Evolutionary conservation across 2,888 invertebrate species (phyloP), one percentile per base, ranked within the genome.

Genomic region (Sesamia inferens): DNA sequence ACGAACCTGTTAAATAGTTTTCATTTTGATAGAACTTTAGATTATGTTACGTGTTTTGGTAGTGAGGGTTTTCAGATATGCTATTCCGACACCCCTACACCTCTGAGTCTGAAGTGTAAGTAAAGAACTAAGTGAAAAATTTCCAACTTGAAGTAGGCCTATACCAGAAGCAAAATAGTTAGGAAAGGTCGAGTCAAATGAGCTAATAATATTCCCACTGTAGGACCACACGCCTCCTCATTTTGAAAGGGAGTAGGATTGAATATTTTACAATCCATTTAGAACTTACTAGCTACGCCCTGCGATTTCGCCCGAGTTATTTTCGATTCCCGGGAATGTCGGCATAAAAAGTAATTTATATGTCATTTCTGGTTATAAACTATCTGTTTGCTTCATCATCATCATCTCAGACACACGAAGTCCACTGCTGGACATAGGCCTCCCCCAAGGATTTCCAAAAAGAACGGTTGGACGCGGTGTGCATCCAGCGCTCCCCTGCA

Each of bases 11-110:
- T 54, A 44, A 47, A 67, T 54, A 44, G 14, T 64, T 67, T 59
- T 51, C 42, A 63, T 68, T 62, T 62, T 61, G 39, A 57, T 47
- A 65, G 58, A 54, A 69, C 16, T 31, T 58, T 58, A 16, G 31
- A 31, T 55, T n/a, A 16, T 47, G 22, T 13, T 57, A 66, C 13
- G n/a, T 47, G 44, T 48, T 31, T 47, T 67, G 13, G 14, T 39
- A 14, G 8, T 48, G 22, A 58, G n/a, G 39, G n/a, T 31, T 24
- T 24, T 31, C 13, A 48, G 14, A 24, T 39, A 14, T 16, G 42
- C 10, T 7, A 22, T 68, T n/a, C 7, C 1, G 48, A 16, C 22
- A 63, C n/a, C 5, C n/a, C 16, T 16, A 39, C 16, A 16, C 16
- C 2, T 48, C 2, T 66, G 7, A 39, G 11, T 7, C 11, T 2